Evolutionary conservation across 2,888 invertebrate species (phyloP).

Genomic region (Synanthedon vespiformis): DNA sequence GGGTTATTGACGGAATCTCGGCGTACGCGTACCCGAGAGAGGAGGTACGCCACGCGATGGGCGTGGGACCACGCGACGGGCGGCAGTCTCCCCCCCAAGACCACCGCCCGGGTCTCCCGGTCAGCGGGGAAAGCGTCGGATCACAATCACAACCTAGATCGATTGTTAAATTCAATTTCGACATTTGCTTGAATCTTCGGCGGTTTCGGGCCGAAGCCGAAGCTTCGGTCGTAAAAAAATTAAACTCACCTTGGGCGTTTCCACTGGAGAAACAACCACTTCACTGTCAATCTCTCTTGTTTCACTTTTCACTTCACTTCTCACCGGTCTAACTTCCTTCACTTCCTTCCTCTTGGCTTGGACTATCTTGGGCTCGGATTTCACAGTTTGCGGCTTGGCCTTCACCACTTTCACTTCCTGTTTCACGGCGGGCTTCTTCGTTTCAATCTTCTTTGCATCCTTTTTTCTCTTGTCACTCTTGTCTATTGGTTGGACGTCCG

Average conservation of each 20-base stretch:
- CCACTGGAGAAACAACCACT: slow-evolving; percentile 3
- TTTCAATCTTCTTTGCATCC: slow-evolving; percentile 10
- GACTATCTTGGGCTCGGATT: slow-evolving; percentile 17
- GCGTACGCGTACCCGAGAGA: too few species aligned
- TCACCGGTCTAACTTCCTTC: slow-evolving; percentile 18
- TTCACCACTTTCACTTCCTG: slow-evolving; percentile 17
- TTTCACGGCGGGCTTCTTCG: slow-evolving; percentile 12
- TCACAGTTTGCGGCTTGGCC: slow-evolving; percentile 9
- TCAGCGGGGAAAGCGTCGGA: too few species aligned
- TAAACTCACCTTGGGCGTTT: slow-evolving; percentile 13
- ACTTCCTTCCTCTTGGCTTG: slow-evolving; percentile 16
- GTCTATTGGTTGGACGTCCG: slow-evolving; percentile 27
- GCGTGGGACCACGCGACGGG: too few species aligned
- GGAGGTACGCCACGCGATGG: too few species aligned
- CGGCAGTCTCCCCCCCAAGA: too few species aligned
- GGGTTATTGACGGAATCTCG: too few species aligned
- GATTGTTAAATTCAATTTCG: too few species aligned
- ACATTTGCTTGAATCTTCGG: too few species aligned
- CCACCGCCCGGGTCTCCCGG: too few species aligned
- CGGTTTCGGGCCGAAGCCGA: too few species aligned
- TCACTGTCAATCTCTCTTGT: slow-evolving; percentile 20
- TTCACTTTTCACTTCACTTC: slow-evolving; percentile 26
- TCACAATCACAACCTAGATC: too few species aligned
- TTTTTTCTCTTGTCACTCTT: slow-evolving; percentile 24
- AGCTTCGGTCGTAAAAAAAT: too few species aligned